Base-by-base conservation (phyloP, 2,113 vertebrate genomes). In the Catharus bicknelli region DNA sequence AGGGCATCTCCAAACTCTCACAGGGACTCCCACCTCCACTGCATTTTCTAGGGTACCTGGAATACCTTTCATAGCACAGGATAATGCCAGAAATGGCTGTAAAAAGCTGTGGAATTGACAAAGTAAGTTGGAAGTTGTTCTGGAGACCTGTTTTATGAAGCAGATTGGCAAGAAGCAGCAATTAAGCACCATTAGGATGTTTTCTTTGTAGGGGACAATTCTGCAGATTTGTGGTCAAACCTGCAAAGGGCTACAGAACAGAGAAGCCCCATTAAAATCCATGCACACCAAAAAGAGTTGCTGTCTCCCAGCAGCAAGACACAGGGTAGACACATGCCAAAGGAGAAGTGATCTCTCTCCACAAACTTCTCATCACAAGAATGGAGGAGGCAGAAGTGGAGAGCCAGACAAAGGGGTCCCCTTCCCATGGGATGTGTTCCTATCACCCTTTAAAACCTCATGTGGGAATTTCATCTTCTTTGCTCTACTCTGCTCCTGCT, bases 321-420 rank as follows among this genome's bases (percentile, higher is more conserved):
- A 0, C 27, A n/a, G 18, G 5, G 8, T 48, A 16, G 30, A 30
- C 30, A 26, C 9, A 0, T 5, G 29, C 13, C 8, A 0, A 1
- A 29, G 34, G 34, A 66, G 8, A 61, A 69, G 7, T 4, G 4
- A 57, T 29, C 4, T 69, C 12, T 25, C 38, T 54, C 26, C 76
- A 73, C 38, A 80, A 38, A 5, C 30, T 47, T 38, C 50, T 88
- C 6, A 7, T 23, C 17, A 48, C 0, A 1, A 63, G 34, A 9
- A 19, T 26, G 9, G 34, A 86, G 27, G 30, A 66, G 23, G n/a
- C 57, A 94, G 23, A 55, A 48, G 6, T 29, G 29, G 15, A 68
- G 26, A 72, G 23, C n/a, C 38, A 10, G 45, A 30, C 9, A 59
- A 70, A 66, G 43, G 17, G 10, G 2, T 0, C 2, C 8, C 6